phyloP scores from a whole-genome alignment of 2,888 invertebrate genomes.

The Aporophyla nigra region DNA sequence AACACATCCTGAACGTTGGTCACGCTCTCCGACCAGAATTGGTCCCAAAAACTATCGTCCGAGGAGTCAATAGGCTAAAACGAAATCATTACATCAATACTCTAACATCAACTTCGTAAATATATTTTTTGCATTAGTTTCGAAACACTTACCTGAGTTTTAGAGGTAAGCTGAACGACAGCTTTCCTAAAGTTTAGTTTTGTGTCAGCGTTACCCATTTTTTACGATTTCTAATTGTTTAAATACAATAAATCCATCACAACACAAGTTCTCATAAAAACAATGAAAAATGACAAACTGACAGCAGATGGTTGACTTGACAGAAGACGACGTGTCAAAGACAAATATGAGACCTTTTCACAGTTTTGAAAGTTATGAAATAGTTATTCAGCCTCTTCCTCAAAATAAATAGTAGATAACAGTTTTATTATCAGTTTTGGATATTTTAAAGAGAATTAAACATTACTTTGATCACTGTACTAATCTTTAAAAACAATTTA shows the following conservation, averaged over 20 bases:
- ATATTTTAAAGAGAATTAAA: background rate
- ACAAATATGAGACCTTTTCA: conserved; percentile 34
- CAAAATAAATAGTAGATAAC: background rate
- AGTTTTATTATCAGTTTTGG: background rate
- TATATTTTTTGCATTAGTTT: conserved; percentile 51
- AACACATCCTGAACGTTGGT: conserved; percentile 99
- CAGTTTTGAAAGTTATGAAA: background rate
- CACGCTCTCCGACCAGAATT: conserved; percentile 99
- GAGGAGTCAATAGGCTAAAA: conserved; percentile 96
- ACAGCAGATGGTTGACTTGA: conserved; percentile 42
- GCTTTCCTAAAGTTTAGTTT: conserved; percentile 99
- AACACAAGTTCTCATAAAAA: conserved; percentile 78
- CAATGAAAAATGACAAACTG: conserved; percentile 72
- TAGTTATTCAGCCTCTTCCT: background rate
- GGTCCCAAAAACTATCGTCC: conserved; percentile 99
- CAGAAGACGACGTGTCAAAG: conserved; percentile 72
- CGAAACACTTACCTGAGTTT: conserved; percentile 94
- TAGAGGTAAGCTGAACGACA: conserved; percentile 98
- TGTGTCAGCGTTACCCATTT: conserved; percentile 99
- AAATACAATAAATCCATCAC: conserved; percentile 81
- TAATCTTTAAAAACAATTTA: too few species aligned
- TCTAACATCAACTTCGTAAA: conserved; percentile 52
- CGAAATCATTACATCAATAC: conserved; percentile 72
- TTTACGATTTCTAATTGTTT: conserved; percentile 70
- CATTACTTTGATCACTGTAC: background rate